Evolutionary conservation across 2,888 invertebrate genomes (phyloP), one percentile per base, ranked within the genome.

Genomic region (Heterodera filipjevi): DNA sequence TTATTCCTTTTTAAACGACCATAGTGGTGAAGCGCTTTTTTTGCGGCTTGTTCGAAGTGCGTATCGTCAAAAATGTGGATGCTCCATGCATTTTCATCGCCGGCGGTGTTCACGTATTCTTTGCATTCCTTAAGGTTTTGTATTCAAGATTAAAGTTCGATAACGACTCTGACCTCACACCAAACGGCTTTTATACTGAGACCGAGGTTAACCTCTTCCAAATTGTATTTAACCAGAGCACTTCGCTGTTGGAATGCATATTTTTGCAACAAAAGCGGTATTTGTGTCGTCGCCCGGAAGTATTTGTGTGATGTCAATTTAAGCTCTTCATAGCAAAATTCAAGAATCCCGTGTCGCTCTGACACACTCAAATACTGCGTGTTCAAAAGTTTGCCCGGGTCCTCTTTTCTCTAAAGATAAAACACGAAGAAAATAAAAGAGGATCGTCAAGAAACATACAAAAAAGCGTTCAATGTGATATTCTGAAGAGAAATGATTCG

Each of bases 391-490:
- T 77, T 77, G 72, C 77, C 72, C 14, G 77, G 77, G 33, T 59
- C 53, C 30, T n/a, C 49, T 19, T 64, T 46, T 39, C 30, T 46
- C 77, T 77, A 33, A 72, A 77, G 35, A 30, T n/a, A 49, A 49
- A n/a, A n/a, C n/a, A n/a, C n/a, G n/a, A n/a, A n/a, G n/a, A n/a
- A n/a, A n/a, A n/a, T n/a, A n/a, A n/a, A n/a, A n/a, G n/a, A n/a
- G n/a, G n/a, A n/a, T n/a, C n/a, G n/a, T n/a, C n/a, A 66, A 14
- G 68, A 66, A 39, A 49, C 79, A 32, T 71, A 80, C 80, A 53
- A 80, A 66, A 80, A 66, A 80, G 32, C 80, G 75, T 64, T 78
- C 80, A n/a, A 78, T 75, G 59, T 80, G 80, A 30, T 73, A 66
- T 46, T 80, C 80, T 16, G 71, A 66, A 22, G 80, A 66, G 35